Base-by-base conservation (phyloP, 2,888 invertebrate species). In the Hypsopygia costalis region DNA sequence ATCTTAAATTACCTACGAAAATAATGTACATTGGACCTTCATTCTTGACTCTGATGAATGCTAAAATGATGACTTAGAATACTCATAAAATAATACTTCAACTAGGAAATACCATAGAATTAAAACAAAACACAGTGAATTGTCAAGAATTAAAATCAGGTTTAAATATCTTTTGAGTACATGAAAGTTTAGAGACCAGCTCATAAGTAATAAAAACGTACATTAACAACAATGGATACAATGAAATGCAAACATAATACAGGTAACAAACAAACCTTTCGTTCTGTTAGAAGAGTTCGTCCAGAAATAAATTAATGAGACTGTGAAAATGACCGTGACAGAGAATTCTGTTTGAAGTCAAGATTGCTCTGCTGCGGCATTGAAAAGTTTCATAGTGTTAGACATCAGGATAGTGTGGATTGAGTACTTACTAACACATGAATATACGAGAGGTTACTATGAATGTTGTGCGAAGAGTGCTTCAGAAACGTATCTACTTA, bases 121-220 rank as follows among this genome's bases (percentile, higher is more conserved):
- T 49, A 57, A 41, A 43, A 55, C 47, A 55, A 65, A 56, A 67
- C 66, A 68, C 66, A 16, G 53, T 62, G 51, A 62, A 64, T 58
- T 66, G 59, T 53, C 63, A 75, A 72, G 72, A 71, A 75, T 65
- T 65, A 61, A 59, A 69, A 62, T 59, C 49, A 60, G 67, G 62
- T 62, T 50, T 42, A 69, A 77, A 80, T 79, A 81, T 77, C 71
- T 71, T 81, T 77, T 80, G 83, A 85, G 86, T 83, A 86, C 82
- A 79, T 69, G 73, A 74, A 72, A 73, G 56, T 73, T 64, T 64
- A 79, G 87, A 87, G 87, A 82, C 87, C 87, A 86, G 87, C 87
- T 87, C 87, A 57, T 74, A 72, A 72, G 57, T 60, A 58, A 68
- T 62, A 71, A 59, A 64, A 64, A 65, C 58, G 61, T 65, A 69